Evolutionary conservation across 37 sponge, comb jelly and placozoan genomes (phyloP), one percentile per base, ranked within the genome.

Genomic region (Chondrosia reniformis): DNA sequence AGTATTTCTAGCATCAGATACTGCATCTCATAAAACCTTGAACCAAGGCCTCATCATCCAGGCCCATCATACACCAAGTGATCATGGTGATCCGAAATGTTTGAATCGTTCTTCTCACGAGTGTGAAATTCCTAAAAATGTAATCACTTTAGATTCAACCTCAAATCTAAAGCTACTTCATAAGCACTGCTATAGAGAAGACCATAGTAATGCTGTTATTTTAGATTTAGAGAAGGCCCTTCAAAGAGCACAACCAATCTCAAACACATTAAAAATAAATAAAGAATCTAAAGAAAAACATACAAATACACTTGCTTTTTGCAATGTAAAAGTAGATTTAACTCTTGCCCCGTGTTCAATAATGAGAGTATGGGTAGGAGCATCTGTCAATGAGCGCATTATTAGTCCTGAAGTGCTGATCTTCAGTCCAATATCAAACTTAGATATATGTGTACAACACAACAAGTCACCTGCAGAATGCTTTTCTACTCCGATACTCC

Each of bases 381-480:
- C 58, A 61, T 76, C 80, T 22, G 31, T 66, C 25, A 56, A 65
- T 31, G 84, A 80, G 19, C 28, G 37, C 4, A 59, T 80, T 25
- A 75, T 86, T 5, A 42, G 73, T 3, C 87, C 91, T 33, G 17
- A 28, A 7, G 38, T 91, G 9, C 91, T 86, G 45, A 30, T 91
- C 25, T 42, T 91, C 3, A 78, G 86, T 59, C 25, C 86, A 13
- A 34, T 65, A 1, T 87, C 87, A 34, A n/a, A 41, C 21, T 21
- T 84, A 7, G 67, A 73, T 3, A 28, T 91, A 3, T 91, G 91
- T 46, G 44, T 91, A 0, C 87, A 91, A 31, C 91, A 91, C 61
- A 83, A 75, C 34, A 3, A 45, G 12, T 66, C 69, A 27, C 91
- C 91, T 19, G 80, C 87, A 10, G 80, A 83, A 21, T 86, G 91